Conservation (phyloP, 2,113 vertebrate species). For the Sminthopsis crassicaudata region DNA sequence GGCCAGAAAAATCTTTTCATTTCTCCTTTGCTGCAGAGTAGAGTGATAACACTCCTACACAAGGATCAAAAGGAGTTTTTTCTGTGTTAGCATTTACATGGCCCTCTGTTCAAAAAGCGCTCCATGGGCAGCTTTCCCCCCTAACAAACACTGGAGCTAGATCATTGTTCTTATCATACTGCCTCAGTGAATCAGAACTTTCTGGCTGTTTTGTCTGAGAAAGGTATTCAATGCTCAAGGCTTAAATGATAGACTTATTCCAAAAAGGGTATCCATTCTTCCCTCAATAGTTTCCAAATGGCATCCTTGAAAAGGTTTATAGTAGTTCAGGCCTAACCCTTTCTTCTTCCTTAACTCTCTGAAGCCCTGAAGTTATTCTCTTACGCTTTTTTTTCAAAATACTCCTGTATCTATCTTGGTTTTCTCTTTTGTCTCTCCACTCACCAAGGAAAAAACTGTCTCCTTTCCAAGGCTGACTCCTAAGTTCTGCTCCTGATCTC, state of each 20-base stretch:
- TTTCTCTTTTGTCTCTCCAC: neutral
- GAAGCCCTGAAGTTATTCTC: neutral
- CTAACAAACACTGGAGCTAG: neutral
- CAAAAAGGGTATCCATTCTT: too few relatives aligned
- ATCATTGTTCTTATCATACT: neutral
- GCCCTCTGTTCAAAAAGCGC: neutral
- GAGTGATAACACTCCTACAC: neutral
- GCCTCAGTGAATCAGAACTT: neutral
- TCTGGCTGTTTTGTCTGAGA: neutral
- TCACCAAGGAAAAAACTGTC: neutral
- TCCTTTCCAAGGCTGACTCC: neutral
- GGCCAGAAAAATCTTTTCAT: conserved; percentile 52
- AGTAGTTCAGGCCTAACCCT: neutral
- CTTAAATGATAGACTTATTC: neutral
- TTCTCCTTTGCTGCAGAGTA: conserved; percentile 30
- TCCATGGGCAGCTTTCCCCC: neutral
- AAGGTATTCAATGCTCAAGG: neutral
- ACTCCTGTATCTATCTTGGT: neutral
- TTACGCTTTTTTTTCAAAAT: neutral
- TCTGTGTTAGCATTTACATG: neutral
- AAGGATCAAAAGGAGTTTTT: neutral
- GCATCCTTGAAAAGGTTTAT: neutral
- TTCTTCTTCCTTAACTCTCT: neutral
- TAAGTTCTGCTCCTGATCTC: neutral
- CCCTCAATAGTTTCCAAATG: neutral